Base-by-base conservation (phyloP, 2,888 invertebrate species). In the Chalcis sispes region DNA sequence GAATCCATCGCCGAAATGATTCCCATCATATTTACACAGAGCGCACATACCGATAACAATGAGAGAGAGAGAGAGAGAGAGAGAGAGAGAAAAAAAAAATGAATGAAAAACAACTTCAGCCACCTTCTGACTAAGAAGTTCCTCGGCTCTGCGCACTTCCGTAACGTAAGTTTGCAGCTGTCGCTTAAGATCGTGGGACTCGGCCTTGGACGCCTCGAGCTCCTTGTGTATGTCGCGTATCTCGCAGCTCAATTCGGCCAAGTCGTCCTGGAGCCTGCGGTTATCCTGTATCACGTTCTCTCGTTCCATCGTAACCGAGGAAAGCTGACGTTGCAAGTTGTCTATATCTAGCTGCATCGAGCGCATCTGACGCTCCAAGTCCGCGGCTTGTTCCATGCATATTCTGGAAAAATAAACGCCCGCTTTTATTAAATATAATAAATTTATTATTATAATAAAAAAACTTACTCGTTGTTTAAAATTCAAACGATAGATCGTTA, bases 91-190 rank as follows among this genome's bases (percentile, higher is more conserved):
- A n/a, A n/a, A n/a, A n/a, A n/a, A n/a, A n/a, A n/a, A n/a, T 36
- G 36, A 36, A 36, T 7, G 10, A 7, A 7, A 36, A 36, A 36
- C 4, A 36, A 36, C 10, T 36, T 36, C 1, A 2, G 52, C 0
- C 82, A 92, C 93, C 89, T 93, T 93, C 80, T 93, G 91, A 74
- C 93, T 91, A 36, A 95, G 90, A 74, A 95, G 89, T 82, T 95
- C 95, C 87, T 95, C 95, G 77, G 94, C 94, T 82, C 94, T 91
- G 83, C 94, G 93, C 18, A 96, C 93, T 90, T 95, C 95, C 81
- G 93, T 92, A 4, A 95, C 95, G 89, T 96, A 96, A 83, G 95
- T 94, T 83, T 95, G 95, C 77, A 95, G 88, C 85, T 95, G 95
- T 78, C 92, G 91, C 85, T 94, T 95, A 78, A 95, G 89, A 81